Base-by-base conservation (phyloP, 2,797 vertebrate genomes). In the Emydoidea blandingii region DNA sequence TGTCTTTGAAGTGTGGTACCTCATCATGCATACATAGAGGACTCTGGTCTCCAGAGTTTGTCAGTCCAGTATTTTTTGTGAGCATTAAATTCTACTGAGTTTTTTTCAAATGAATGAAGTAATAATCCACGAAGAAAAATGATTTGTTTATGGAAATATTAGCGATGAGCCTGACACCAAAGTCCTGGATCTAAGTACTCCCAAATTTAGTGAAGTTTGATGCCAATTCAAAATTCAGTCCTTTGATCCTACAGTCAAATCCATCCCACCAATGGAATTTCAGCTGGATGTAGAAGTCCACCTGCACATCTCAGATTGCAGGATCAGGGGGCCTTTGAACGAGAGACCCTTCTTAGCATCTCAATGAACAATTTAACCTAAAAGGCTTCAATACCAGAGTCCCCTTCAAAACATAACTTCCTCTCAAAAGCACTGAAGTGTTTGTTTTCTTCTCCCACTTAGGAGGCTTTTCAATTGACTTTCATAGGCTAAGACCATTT, bases 31-130 rank as follows among this genome's bases (percentile, higher is more conserved):
- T 85, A 44, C 0, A 0, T 65, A 53, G 54, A 59, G 54, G 65
- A 87, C 41, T 1, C 74, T 52, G 5, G 4, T 53, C 79, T 82
- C 21, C 49, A 49, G 74, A 78, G 44, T 47, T 72, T 18, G 0
- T 79, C 54, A 90, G 84, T 88, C 84, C 72, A 79, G 18, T 82
- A 86, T 62, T 81, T 81, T 91, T 31, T 50, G 18, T 74, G 18
- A 94, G 29, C 19, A 80, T 16, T 0, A 0, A 0, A 0, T 88
- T 93, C 65, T n/a, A 31, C 83, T 25, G 25, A 47, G 44, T 76
- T 56, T 49, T 62, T 16, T 49, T 49, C 74, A 78, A 12, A 31
- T 10, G 15, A 15, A 47, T 29, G 44, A 49, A 49, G 15, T 31
- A 29, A 78, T 78, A 78, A 78, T 29, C 41, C 12, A 31, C 10